Conservation (phyloP, 1,140 invertebrate genomes). For the Elymnias hypermnestra region DNA sequence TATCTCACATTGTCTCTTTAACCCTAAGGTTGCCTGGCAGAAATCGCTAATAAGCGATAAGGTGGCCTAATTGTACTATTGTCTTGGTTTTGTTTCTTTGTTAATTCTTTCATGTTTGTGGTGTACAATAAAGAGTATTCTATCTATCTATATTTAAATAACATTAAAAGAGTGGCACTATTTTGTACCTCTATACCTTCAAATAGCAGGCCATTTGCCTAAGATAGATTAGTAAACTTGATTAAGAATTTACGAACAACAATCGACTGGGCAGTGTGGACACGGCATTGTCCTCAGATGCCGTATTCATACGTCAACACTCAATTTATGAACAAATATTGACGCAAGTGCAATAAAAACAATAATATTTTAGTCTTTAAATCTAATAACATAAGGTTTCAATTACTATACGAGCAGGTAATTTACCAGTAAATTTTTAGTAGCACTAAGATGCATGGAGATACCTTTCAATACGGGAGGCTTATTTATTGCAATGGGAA, state of each 20-base stretch:
- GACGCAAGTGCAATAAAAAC: constrained; percentile 10
- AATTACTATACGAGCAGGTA: constrained; percentile 3
- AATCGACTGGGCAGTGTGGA: constrained; percentile 25
- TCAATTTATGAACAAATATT: constrained; percentile 46
- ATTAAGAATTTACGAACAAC: constrained; percentile 43
- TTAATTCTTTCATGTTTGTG: too few species aligned
- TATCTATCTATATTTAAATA: too few species aligned
- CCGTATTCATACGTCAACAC: constrained; percentile 64
- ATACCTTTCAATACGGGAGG: constrained; percentile 34
- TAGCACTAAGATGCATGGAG: constrained; percentile 37
- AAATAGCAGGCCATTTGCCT: constrained; percentile 20
- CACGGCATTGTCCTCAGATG: constrained; percentile 45
- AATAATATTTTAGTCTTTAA: constrained; percentile 10
- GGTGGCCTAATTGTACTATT: too few species aligned
- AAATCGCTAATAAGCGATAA: too few species aligned
- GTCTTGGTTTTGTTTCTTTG: too few species aligned
- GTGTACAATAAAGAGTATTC: too few species aligned
- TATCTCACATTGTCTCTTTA: too few species aligned
- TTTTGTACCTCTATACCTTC: background rate
- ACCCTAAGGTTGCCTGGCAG: too few species aligned
- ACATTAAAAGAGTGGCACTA: background rate
- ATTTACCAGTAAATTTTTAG: constrained; percentile 10
- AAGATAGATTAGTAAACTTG: constrained; percentile 38
- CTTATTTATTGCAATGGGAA: constrained; percentile 50
- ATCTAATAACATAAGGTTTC: constrained; percentile 14